Percentiles rank a stretch among this genome's conserved stretches.
These are phyloP conservation scores for Drosophila melanosoma DNA, from an alignment of 2,888 invertebrate species.

Conservation along the genomic window DNA sequence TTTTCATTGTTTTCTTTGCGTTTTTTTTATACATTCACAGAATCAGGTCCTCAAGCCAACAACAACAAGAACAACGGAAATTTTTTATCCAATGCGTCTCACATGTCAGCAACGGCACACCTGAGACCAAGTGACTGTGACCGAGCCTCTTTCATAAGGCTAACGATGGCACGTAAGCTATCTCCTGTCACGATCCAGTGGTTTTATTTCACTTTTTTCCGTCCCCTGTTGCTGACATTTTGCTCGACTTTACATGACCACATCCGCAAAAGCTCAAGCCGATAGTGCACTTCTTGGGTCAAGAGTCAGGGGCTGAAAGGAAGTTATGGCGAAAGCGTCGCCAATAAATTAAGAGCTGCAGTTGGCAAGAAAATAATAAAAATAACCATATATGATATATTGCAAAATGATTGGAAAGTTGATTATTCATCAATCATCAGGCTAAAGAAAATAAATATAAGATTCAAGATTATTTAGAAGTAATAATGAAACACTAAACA, in stretches of 20 bases:
- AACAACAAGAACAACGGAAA: neutral
- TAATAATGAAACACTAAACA: neutral
- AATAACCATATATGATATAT: neutral
- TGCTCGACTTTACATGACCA: neutral
- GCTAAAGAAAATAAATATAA: neutral
- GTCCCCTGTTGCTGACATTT: conserved; percentile 28
- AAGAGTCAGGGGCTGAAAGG: conserved; percentile 13
- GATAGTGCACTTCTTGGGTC: neutral
- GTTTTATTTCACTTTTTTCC: conserved; percentile 24
- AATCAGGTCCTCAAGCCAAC: neutral
- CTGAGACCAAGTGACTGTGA: conserved; percentile 26
- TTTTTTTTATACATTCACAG: neutral
- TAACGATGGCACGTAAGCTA: conserved; percentile 39
- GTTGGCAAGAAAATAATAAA: neutral
- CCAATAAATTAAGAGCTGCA: conserved; percentile 6
- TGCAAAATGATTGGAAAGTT: neutral
- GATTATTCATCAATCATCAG: too few species aligned
- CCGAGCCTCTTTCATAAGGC: neutral
- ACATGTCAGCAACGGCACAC: conserved; percentile 8
- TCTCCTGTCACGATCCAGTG: conserved; percentile 23
- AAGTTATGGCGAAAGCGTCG: neutral
- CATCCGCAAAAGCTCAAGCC: neutral
- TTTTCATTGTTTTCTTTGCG: neutral
- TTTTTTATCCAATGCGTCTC: conserved; percentile 28
- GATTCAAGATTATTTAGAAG: neutral